These are phyloP conservation scores for Schlechtendalia chinensis DNA, from an alignment of 1,140 invertebrate genomes.

Conservation along the genomic window DNA sequence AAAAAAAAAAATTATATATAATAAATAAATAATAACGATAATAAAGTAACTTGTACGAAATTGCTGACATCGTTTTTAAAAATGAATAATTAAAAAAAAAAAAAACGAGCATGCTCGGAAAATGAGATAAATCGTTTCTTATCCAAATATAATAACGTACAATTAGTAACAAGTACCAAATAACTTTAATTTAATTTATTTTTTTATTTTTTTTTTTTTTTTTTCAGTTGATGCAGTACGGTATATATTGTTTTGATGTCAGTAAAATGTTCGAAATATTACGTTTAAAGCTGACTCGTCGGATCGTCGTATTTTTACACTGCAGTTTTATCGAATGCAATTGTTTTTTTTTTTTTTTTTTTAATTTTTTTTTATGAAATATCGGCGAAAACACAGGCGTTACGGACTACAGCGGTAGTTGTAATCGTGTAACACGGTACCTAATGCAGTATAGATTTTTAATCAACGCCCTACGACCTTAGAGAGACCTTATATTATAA, in stretches of 20 bases:
- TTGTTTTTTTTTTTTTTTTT: neutral
- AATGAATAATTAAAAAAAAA: conserved; percentile 24
- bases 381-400: too few species aligned
- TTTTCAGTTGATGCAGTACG: too few species aligned
- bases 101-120: conserved; percentile 8
- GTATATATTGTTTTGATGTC: too few species aligned
- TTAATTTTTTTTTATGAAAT: too few species aligned
- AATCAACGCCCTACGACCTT: neutral
- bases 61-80: conserved; percentile 24
- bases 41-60: conserved; percentile 20
- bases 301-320: neutral
- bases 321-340: neutral
- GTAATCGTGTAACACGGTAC: too few species aligned
- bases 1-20: neutral
- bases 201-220: too few species aligned
- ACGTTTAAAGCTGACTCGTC: too few species aligned
- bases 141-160: neutral
- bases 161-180: neutral
- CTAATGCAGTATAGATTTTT: neutral
- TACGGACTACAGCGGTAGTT: too few species aligned
- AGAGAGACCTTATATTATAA: neutral
- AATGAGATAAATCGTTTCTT: neutral
- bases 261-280: too few species aligned
- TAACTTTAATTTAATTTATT: too few species aligned
- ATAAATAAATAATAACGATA: too few species aligned